Percentiles rank a stretch among this genome's conserved stretches.
These are phyloP conservation scores for Lates japonicus DNA, from an alignment of 2,797 vertebrate genomes.

Conservation along the genomic window DNA sequence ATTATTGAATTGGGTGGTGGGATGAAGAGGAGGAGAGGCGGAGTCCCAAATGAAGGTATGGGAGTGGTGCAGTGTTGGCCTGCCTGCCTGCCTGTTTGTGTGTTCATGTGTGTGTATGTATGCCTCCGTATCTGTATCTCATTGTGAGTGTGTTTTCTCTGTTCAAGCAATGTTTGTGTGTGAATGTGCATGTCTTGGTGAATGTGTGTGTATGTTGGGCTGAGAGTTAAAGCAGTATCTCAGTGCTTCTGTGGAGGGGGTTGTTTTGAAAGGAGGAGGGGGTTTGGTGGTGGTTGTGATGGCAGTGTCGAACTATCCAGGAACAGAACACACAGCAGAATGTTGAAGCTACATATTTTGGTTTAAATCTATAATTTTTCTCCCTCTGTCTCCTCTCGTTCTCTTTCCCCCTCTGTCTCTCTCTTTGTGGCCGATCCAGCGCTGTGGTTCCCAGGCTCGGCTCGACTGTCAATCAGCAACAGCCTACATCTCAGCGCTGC, in stretches of 20 bases:
- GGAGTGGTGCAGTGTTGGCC: conserved; percentile 43
- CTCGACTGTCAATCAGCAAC: conserved; percentile 89
- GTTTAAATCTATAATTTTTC: too few species aligned
- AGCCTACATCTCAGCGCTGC: conserved; percentile 89
- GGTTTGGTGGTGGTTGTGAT: not conserved
- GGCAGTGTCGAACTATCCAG: too few species aligned
- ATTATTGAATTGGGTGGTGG: conserved; percentile 68
- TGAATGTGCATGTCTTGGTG: conserved; percentile 20
- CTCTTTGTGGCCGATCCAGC: conserved; percentile 69
- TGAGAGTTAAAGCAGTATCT: conserved; percentile 70
- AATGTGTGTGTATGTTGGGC: conserved; percentile 35
- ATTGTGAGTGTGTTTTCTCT: conserved; percentile 33
- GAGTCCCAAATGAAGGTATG: conserved; percentile 59
- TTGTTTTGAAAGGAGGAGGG: conserved; percentile 65
- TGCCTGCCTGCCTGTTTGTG: conserved; percentile 13
- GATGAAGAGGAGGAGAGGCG: conserved; percentile 48
- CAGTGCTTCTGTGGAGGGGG: conserved; percentile 60
- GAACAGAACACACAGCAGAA: too few species aligned
- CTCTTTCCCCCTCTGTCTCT: conserved; percentile 41
- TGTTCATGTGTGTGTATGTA: conserved; percentile 15
- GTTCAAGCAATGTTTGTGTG: conserved; percentile 57
- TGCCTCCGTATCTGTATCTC: conserved; percentile 25
- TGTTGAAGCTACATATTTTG: too few species aligned
- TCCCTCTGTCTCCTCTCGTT: conserved; percentile 19
- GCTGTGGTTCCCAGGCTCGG: conserved; percentile 75